Conservation (phyloP, 2,113 vertebrate genomes). For the Sialia sialis region DNA sequence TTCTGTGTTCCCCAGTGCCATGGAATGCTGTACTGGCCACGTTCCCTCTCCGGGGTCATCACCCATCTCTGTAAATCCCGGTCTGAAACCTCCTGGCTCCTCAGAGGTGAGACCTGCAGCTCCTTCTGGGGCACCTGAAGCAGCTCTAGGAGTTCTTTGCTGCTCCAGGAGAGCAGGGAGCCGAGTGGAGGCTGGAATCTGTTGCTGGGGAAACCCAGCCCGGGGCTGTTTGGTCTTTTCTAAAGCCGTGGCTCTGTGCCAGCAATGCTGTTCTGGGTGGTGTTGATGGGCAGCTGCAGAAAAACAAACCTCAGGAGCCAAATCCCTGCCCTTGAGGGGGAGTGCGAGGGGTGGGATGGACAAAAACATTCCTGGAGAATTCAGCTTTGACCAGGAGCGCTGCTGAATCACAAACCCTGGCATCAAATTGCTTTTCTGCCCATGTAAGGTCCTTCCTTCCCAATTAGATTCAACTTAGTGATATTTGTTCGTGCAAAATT, state of each 20-base stretch:
- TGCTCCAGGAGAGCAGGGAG: fast-evolving
- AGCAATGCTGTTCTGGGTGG: fast-evolving
- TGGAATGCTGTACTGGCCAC: not conserved
- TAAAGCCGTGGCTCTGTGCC: not conserved
- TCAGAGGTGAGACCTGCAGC: not conserved
- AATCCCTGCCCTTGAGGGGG: fast-evolving
- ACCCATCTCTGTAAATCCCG: not conserved
- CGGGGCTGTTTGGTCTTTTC: not conserved
- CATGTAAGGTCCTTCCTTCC: not conserved
- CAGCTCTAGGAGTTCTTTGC: not conserved
- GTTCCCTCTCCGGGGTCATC: not conserved
- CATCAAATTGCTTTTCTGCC: not conserved
- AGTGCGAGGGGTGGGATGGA: fast-evolving
- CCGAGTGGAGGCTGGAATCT: fast-evolving
- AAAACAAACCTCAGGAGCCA: not conserved
- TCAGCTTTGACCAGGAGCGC: fast-evolving
- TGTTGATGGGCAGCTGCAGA: not conserved
- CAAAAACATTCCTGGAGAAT: not conserved
- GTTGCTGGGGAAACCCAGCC: constrained; percentile 19
- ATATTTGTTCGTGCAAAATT: fast-evolving
- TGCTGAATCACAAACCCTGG: too few species aligned
- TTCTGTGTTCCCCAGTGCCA: too few species aligned
- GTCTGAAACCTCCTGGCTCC: not conserved
- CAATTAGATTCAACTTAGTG: too few species aligned
- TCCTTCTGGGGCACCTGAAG: fast-evolving